Base-by-base conservation (phyloP, 1,140 invertebrate species). In the Metopolophium dirhodum region DNA sequence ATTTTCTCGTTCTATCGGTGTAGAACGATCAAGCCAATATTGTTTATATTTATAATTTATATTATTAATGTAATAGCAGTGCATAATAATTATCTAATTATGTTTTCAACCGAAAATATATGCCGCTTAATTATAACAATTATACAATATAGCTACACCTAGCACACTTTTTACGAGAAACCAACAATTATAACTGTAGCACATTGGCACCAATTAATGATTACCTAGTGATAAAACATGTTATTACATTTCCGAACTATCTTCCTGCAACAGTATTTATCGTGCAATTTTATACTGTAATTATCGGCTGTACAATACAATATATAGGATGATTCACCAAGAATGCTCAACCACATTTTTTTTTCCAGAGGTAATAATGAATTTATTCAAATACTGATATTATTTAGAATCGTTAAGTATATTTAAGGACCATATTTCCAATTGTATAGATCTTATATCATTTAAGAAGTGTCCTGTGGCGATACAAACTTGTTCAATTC, bases 51-150 rank as follows among this genome's bases (percentile, higher is more conserved):
- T 51, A 51, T 51, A 14, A 68, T 68, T 14, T n/a, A 68, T 68
- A 68, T n/a, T n/a, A 68, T 68, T 68, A n/a, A 68, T 14, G n/a
- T 30, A 30, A 68, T 68, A 14, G 30, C 11, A 11, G 14, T n/a
- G 30, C 61, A 68, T 68, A 68, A 68, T 68, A 68, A 68, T 61
- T n/a, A 68, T 68, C 61, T 68, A 68, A 68, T 68, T n/a, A 68
- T 4, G 11, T 4, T n/a, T 30, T 68, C n/a, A 68, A 68, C 30
- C 30, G 30, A 68, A 68, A n/a, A 68, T n/a, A n/a, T 68, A 68
- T 68, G 11, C 30, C 30, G 26, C 11, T n/a, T 68, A 14, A 61
- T 61, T 61, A 61, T 61, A 61, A 30, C 8, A 68, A 68, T n/a
- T 68, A 68, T 30, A 68, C 30, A n/a, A 68, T n/a, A 30, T n/a